Evolutionary conservation across 1,140 invertebrate species (phyloP), one percentile per base, ranked within the genome.

Genomic region (Pissodes strobi): DNA sequence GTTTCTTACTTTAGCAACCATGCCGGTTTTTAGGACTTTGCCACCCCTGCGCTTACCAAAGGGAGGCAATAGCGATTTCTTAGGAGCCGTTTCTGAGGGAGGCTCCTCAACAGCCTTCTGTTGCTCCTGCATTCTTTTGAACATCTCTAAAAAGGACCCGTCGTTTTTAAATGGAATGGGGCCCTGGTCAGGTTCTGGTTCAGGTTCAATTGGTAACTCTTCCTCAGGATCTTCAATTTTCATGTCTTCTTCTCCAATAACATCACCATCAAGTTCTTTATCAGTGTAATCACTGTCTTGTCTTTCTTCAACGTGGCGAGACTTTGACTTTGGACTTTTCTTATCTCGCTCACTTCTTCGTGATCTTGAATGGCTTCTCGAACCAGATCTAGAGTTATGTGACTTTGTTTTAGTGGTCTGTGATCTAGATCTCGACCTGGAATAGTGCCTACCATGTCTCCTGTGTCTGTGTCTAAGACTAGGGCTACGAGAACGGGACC

Each of bases 61-160:
- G 83, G 82, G 84, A 10, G 86, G 78, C n/a, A 80, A 76, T n/a
- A 84, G 82, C 57, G 82, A 85, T 66, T 81, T 83, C 19, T 70
- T 67, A 12, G 51, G 43, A 39, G 64, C 38, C n/a, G 49, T 55
- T 46, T 53, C 49, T 27, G 3, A 9, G 34, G 65, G 63, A 25
- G 69, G 21, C 52, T 71, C 69, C 23, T 70, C 69, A 19, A 64
- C 66, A 52, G 71, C 66, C 58, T 72, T 69, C 30, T 74, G 72
- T 22, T 71, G 67, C 75, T 91, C 86, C 72, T 94, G 91, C 87
- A 94, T 89, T 75, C 91, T 92, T 79, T 93, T 93, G 73, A 93
- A 94, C 82, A 92, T 88, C 76, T 93, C 92, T 74, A 94, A 82
- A 73, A 94, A 94, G 53, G 90, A 92, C 9, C 92, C 92, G 76